Evolutionary conservation across 2,797 vertebrate genomes (phyloP).

Genomic region (Eulemur rubriventer): DNA sequence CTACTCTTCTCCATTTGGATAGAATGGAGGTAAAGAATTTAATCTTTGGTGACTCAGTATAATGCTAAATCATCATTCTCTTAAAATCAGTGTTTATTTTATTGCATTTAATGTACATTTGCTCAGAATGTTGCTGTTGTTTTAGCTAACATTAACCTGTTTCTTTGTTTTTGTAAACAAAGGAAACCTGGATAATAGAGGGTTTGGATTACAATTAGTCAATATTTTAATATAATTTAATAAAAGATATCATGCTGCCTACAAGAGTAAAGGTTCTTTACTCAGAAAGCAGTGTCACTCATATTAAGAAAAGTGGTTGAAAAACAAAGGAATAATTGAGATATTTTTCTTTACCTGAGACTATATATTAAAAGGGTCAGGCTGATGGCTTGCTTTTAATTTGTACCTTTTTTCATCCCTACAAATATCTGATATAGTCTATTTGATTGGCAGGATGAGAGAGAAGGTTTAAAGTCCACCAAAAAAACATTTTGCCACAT

Average conservation of each 20-base stretch:
- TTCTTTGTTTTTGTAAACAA: conserved; percentile 17
- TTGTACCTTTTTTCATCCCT: neutral
- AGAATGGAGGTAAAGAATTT: neutral
- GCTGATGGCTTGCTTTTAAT: neutral
- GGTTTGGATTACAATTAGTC: neutral
- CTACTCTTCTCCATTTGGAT: neutral
- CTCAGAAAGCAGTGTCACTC: neutral
- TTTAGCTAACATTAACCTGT: neutral
- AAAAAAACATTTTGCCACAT: neutral
- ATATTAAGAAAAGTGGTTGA: neutral
- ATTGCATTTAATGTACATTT: neutral
- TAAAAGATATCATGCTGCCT: neutral
- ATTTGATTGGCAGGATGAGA: neutral
- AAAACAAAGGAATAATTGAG: neutral
- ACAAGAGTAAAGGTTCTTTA: neutral
- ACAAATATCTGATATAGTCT: neutral
- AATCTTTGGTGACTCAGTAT: neutral
- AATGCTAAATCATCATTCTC: neutral
- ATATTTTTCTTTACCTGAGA: conserved; percentile 15
- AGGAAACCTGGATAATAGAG: neutral
- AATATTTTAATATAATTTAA: conserved; percentile 17
- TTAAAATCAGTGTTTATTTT: neutral
- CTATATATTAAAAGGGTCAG: neutral
- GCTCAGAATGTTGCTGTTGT: neutral
- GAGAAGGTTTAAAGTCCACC: neutral